phyloP scores from a whole-genome alignment of 1,140 invertebrate genomes.

The Copidosoma floridanum region DNA sequence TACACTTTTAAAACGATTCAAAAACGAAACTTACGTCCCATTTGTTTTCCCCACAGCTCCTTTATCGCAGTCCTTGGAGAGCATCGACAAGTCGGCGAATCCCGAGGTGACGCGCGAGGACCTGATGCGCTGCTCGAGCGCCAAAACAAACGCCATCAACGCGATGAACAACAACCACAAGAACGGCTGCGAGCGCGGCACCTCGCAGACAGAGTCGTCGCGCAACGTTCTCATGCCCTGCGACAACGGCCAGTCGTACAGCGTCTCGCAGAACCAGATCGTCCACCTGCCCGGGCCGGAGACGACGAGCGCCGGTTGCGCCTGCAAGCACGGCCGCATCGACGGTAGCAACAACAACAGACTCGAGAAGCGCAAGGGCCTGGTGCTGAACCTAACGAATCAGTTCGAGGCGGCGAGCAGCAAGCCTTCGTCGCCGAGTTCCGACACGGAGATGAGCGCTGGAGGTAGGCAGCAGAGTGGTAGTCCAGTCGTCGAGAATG shows the following conservation, averaged over 20 bases:
- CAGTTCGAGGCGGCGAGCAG: slow-evolving; percentile 59
- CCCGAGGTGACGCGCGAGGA: slow-evolving; percentile 50
- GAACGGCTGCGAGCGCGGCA: background rate
- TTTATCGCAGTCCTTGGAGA: slow-evolving; percentile 56
- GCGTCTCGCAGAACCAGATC: slow-evolving; percentile 86
- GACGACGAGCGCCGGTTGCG: slow-evolving; percentile 52
- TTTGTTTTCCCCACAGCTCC: slow-evolving; percentile 38
- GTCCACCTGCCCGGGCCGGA: slow-evolving; percentile 65
- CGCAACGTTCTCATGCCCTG: slow-evolving; percentile 79
- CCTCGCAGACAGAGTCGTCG: slow-evolving; percentile 56
- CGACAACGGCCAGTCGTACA: slow-evolving; percentile 80
- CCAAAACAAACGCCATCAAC: slow-evolving; percentile 32
- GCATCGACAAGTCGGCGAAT: slow-evolving; percentile 51
- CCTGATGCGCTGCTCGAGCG: slow-evolving; percentile 41
- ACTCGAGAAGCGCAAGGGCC: slow-evolving; percentile 63
- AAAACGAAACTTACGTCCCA: background rate
- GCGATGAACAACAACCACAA: slow-evolving; percentile 21
- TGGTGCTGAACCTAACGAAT: slow-evolving; percentile 66
- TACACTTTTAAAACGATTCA: slow-evolving; percentile 4
- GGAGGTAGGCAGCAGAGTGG: slow-evolving; percentile 25
- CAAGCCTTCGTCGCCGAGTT: slow-evolving; percentile 54
- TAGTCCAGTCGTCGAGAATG: slow-evolving; percentile 9
- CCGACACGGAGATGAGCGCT: slow-evolving; percentile 37
- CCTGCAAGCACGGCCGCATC: background rate
- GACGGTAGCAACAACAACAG: slow-evolving; percentile 54